Base-by-base conservation (phyloP, 2,113 vertebrate genomes). In the Eolophus roseicapilla region DNA sequence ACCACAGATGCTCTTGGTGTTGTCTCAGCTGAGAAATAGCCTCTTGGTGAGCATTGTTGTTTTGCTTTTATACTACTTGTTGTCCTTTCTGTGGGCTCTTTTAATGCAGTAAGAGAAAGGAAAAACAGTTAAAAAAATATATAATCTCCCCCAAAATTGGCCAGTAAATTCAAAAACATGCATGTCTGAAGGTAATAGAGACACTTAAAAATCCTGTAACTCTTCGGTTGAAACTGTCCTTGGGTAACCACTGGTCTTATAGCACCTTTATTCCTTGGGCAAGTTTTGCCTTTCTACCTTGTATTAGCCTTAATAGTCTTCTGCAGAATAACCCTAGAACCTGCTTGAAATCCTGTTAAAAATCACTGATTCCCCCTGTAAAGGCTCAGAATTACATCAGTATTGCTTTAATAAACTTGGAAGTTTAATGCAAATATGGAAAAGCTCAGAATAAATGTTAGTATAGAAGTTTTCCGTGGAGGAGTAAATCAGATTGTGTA, bases 361-460 rank as follows among this genome's bases (percentile, higher is more conserved):
- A 73, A 63, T 81, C 53, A 35, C 74, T 4, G 17, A 12, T 50
- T 59, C 23, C 49, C 17, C 70, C 73, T 83, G 24, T 67, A 23
- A 65, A 82, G 77, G 41, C 81, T 86, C 35, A 76, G 35, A 69
- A 68, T 85, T 49, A 17, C 49, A 67, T 50, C 79, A 46, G 3
- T 29, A 33, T 65, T 82, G 41, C 76, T 87, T 80, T 77, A 65
- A 82, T 64, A 60, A 89, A 65, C 79, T 94, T 88, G 43, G 29
- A 65, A 69, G n/a, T 65, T 86, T 69, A 81, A 82, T 79, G 47
- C 74, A 82, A 84, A 94, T 69, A 50, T 12, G 80, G 68, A 77
- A 53, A 82, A 84, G 46, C 43, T 90, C 39, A 94, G 71, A 84
- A 94, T 87, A 88, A 92, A 73, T 87, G 33, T 46, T 78, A 68